Base-by-base conservation (phyloP, 2,113 vertebrate species). In the Larimichthys polyactis region DNA sequence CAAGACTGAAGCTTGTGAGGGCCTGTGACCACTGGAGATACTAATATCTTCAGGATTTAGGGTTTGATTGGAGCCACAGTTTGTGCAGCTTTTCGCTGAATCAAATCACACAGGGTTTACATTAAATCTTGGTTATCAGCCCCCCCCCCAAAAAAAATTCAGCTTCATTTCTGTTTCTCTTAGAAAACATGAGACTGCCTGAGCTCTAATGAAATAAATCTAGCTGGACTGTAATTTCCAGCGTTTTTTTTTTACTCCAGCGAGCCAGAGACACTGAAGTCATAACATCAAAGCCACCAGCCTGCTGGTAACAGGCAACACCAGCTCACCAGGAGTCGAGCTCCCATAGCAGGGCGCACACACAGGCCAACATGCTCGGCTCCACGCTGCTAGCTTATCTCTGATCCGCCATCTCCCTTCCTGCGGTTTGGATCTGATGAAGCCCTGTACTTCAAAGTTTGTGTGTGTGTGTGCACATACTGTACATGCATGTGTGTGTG, bases 311-410 rank as follows among this genome's bases (percentile, higher is more conserved):
- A 84, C 46, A 32, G 81, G 80, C 82, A 85, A 71, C 82, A 74
- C 82, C 71, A 43, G 40, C 88, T 75, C 89, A 83, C 86, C 86
- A 63, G 87, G 88, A 92, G 82, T 79, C 89, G 58, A 49, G 75
- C 75, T 82, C 59, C 80, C 78, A 74, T 76, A 58, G 84, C 79
- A 66, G 78, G 71, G 85, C 78, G 62, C 75, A 85, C 78, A 84
- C 81, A 83, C 66, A 80, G 49, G 69, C 12, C 48, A 68, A 85
- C 88, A 85, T 58, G 79, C 75, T 77, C 32, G 74, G 82, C 90
- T 89, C 87, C 90, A 91, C 15, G 40, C 92, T 91, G 87, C 75
- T 82, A 24, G 83, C 87, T 93, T 93, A 93, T 93, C 92, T 93
- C 79, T 79, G 83, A 91, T 86, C 86, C 67, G 54, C 88, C 89